phyloP scores from a whole-genome alignment of 1,140 invertebrate genomes.

The Elymnias hypermnestra region DNA sequence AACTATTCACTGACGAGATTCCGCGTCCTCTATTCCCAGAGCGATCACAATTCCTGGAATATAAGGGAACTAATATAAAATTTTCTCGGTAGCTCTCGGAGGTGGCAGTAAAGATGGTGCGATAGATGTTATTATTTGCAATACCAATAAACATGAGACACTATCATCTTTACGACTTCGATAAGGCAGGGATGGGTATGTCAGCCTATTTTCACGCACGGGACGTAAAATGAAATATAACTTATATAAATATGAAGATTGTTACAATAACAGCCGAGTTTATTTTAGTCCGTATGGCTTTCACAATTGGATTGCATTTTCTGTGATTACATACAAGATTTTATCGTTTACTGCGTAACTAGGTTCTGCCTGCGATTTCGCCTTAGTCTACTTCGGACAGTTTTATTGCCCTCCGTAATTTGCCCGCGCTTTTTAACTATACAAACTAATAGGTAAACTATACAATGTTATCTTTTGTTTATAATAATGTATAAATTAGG shows the following conservation, averaged over 20 bases:
- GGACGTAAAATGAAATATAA: slow-evolving; percentile 11
- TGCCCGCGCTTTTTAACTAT: no score
- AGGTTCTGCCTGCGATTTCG: no score
- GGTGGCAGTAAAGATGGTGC: slow-evolving; percentile 18
- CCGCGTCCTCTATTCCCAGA: no score
- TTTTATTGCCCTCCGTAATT: no score
- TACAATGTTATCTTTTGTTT: no score
- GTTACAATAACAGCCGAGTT: background rate
- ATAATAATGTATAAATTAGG: no score
- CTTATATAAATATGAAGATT: slow-evolving; percentile 10
- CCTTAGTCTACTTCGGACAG: no score
- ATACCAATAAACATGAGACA: slow-evolving; percentile 24
- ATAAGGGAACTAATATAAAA: no score
- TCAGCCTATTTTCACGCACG: slow-evolving; percentile 6
- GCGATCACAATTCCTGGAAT: no score
- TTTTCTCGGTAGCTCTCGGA: background rate
- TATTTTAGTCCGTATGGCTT: background rate
- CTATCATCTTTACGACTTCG: slow-evolving; percentile 25
- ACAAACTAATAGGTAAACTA: no score
- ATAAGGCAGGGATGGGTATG: slow-evolving; percentile 12
- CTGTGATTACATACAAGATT: background rate
- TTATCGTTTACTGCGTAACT: background rate
- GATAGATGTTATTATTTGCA: slow-evolving; percentile 20
- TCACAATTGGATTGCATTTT: background rate
- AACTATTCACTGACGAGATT: no score